These are phyloP conservation scores for Aporrectodea caliginosa DNA, from an alignment of 1,140 invertebrate species.

Conservation along the genomic window DNA sequence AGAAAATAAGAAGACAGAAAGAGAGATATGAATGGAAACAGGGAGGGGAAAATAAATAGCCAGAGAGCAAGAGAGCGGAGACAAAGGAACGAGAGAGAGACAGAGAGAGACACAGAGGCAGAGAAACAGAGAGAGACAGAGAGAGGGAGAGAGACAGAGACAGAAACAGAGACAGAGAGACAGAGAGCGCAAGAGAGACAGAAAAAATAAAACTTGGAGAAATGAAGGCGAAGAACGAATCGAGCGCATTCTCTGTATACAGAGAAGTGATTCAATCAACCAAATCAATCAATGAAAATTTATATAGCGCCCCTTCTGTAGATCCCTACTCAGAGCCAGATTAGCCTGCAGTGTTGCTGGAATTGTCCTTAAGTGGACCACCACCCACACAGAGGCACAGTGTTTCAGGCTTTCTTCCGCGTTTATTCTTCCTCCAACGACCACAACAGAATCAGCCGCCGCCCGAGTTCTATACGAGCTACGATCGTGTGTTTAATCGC, in stretches of 20 bases:
- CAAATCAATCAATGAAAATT: not conserved
- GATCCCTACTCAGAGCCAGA: too few relatives aligned
- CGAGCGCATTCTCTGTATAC: not conserved
- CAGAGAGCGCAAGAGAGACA: constrained; percentile 7
- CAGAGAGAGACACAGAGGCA: not conserved
- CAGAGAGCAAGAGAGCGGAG: not conserved
- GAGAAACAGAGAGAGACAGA: constrained; percentile 9
- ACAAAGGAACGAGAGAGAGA: not conserved
- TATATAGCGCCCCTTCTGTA: constrained; percentile 2
- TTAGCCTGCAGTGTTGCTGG: too few relatives aligned
- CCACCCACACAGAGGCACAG: too few relatives aligned
- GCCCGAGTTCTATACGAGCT: too few relatives aligned
- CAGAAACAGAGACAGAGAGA: constrained; percentile 16
- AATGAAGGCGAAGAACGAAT: not conserved
- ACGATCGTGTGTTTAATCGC: too few relatives aligned
- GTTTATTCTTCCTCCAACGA: too few relatives aligned
- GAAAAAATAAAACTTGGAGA: not conserved
- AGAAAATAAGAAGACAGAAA: not conserved
- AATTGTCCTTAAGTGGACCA: too few relatives aligned
- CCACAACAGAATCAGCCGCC: too few relatives aligned
- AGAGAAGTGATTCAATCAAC: too few relatives aligned
- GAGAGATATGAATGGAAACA: not conserved
- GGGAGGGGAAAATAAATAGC: not conserved
- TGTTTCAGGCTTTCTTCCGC: too few relatives aligned
- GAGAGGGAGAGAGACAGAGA: constrained; percentile 1